Percentiles rank a stretch among this genome's conserved stretches.
These are phyloP conservation scores for Sylvia borin DNA, from an alignment of 2,797 vertebrate genomes.

Conservation along the genomic window DNA sequence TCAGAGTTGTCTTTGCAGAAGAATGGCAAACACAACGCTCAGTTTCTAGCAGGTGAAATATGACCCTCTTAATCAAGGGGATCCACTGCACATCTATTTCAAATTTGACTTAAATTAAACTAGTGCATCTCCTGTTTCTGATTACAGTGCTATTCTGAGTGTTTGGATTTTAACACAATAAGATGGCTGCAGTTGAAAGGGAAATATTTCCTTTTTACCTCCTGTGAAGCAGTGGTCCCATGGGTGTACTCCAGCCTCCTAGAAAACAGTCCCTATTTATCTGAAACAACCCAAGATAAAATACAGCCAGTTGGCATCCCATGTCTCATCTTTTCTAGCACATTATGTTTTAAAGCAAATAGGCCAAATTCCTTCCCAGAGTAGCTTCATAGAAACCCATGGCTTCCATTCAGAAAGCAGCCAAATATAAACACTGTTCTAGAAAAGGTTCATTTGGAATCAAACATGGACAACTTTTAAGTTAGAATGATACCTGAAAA, in stretches of 20 bases:
- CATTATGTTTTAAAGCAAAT: neutral
- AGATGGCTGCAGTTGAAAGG: neutral
- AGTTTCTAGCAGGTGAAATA: neutral
- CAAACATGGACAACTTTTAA: neutral
- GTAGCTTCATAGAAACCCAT: neutral
- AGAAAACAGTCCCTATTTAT: neutral
- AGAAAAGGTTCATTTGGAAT: slow-evolving; percentile 28
- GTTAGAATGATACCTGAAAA: slow-evolving; percentile 31
- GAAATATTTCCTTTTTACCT: neutral
- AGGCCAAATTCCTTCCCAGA: neutral
- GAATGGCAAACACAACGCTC: neutral
- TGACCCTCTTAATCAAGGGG: neutral
- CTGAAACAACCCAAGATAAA: slow-evolving; percentile 13
- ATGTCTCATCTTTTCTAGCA: neutral
- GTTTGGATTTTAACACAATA: neutral
- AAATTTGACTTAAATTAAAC: neutral
- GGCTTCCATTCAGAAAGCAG: neutral
- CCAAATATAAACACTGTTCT: neutral
- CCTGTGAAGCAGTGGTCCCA: neutral
- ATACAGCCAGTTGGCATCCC: neutral
- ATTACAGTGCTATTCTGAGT: neutral
- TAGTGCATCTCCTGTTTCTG: neutral
- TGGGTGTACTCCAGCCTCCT: neutral
- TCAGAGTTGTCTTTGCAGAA: neutral
- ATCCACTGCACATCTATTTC: neutral